Evolutionary conservation across 23 tunicate species (phyloP).

Genomic region (Trididemnum nubilum): DNA sequence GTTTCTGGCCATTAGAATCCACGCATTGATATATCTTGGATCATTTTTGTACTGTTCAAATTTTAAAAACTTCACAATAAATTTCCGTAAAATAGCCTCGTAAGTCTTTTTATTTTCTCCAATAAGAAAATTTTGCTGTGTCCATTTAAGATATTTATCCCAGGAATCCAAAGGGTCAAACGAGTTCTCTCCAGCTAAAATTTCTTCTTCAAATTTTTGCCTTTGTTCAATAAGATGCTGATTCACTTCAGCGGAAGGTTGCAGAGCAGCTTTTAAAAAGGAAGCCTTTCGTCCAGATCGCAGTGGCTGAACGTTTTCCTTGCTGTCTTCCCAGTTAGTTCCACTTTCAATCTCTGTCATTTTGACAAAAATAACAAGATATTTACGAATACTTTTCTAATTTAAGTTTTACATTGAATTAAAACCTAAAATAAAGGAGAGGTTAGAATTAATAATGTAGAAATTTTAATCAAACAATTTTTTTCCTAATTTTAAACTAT

Average conservation of each 20-base stretch:
- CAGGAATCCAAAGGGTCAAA: conserved; percentile 77
- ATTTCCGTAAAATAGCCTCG: conserved; percentile 56
- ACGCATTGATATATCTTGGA: conserved; percentile 76
- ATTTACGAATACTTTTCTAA: no score
- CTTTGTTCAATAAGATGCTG: conserved; percentile 40
- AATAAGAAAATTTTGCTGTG: conserved; percentile 45
- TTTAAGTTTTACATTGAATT: no score
- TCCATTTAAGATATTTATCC: conserved; percentile 86
- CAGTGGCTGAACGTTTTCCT: conserved; percentile 80
- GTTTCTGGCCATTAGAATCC: conserved; percentile 64
- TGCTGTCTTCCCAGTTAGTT: conserved; percentile 60
- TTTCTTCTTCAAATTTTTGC: conserved; percentile 81
- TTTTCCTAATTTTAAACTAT: no score
- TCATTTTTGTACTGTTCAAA: conserved; percentile 57
- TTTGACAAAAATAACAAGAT: no score
- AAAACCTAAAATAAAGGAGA: no score
- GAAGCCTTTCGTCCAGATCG: conserved; percentile 54
- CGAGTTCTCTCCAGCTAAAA: conserved; percentile 53
- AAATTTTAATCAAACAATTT: no score
- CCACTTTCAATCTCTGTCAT: background rate
- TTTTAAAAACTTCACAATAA: conserved; percentile 48
- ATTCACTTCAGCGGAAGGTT: conserved; percentile 54
- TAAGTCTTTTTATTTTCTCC: conserved; percentile 47
- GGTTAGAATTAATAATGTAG: no score
- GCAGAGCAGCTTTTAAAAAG: conserved; percentile 57